phyloP scores from a whole-genome alignment of 2,888 invertebrate genomes.

The Agrochola litura region DNA sequence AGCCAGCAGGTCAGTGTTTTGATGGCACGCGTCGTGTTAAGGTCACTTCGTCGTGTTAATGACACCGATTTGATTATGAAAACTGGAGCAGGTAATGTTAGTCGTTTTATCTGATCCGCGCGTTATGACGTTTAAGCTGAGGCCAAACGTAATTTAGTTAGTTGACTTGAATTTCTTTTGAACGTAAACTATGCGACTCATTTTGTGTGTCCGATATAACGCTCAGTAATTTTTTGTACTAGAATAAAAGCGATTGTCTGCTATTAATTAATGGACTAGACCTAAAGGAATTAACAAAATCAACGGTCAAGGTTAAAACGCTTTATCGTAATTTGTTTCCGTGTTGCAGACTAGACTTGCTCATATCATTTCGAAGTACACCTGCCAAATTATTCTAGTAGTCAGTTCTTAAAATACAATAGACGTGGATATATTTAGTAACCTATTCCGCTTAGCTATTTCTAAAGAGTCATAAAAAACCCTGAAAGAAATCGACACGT shows the following conservation, averaged over 20 bases:
- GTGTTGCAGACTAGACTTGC: constrained; percentile 3
- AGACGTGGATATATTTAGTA: too few species aligned
- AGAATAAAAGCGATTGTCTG: background rate
- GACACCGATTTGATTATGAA: constrained; percentile 22
- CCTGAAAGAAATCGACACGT: too few species aligned
- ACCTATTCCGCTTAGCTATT: too few species aligned
- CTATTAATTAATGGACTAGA: background rate
- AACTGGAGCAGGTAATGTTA: constrained; percentile 15
- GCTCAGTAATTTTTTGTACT: background rate
- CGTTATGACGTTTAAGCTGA: background rate
- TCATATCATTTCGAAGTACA: background rate
- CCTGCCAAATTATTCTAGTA: background rate
- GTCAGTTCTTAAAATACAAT: too few species aligned
- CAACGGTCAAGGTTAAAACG: constrained; percentile 10
- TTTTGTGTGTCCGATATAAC: background rate
- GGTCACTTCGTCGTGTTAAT: constrained; percentile 36
- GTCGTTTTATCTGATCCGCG: background rate
- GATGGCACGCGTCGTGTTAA: constrained; percentile 23
- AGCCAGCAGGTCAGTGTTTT: constrained; percentile 29
- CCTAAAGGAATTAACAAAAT: background rate
- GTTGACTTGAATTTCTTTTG: background rate
- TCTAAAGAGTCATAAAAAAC: too few species aligned
- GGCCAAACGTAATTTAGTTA: background rate
- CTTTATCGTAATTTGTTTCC: background rate
- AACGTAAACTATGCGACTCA: background rate